Base-by-base conservation (phyloP, 2,888 invertebrate genomes). In the Macrosiphum euphorbiae region DNA sequence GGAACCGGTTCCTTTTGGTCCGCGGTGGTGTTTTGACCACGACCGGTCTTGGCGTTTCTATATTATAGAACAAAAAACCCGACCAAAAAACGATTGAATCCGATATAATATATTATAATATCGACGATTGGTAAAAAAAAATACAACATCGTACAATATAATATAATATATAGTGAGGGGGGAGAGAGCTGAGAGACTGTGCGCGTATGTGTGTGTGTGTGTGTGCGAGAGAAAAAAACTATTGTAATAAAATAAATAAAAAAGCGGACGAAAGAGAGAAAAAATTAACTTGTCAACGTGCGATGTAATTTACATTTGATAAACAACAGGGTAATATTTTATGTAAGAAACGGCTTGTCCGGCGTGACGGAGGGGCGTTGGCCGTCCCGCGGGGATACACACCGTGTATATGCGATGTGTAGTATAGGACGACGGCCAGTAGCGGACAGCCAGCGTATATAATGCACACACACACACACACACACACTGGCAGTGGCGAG, bases 281-380 rank as follows among this genome's bases (percentile, higher is more conserved):
- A 67, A 94, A 94, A 94, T 94, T 94, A 94, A 94, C 93, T 94
- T 94, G 93, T 94, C 93, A 94, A 86, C 93, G 93, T 85, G 90
- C 93, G 93, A 85, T 90, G 93, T 94, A 94, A 94, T 94, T 94
- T 94, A 94, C 93, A 94, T 94, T 94, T 94, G 93, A 94, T 94
- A 94, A 94, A 94, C 93, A 94, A 94, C 93, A 61, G 93, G 93
- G 93, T 47, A 50, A 94, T 94, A 94, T 94, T 94, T 94, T 94
- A 94, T 94, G 93, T 94, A 90, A 90, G 93, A 93, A 93, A 93
- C 93, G 93, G 85, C 93, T 86, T 90, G 93, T 94, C 90, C 90
- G 58, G 90, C 90, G 90, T 44, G 78, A 55, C 92, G 92, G 88
- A n/a, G 88, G 88, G 88, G 78, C 92, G 92, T 88, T 41, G 55